A percentile compares a stretch with the other conserved stretches of the same genome.
phyloP scores from a whole-genome alignment of 30 jellyfish, hydroid and myxozoan species.

The Cassiopea andromeda region DNA sequence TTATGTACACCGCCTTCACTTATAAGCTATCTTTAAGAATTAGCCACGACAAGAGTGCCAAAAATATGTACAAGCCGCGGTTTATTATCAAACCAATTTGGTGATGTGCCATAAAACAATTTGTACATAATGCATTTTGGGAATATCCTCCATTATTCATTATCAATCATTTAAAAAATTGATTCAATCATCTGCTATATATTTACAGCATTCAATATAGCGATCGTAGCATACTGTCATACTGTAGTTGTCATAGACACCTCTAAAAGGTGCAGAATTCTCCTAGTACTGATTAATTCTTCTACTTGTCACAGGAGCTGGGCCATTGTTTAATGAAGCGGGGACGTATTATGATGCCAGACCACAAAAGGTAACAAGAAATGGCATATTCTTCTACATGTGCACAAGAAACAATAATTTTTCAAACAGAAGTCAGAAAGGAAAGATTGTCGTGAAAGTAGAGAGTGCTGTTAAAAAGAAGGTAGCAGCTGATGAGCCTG shows the following conservation, averaged over 20 bases:
- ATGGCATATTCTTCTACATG: slow-evolving; percentile 83
- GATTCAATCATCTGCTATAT: background rate
- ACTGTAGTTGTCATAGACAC: no score
- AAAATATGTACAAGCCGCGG: no score
- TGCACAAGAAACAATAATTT: slow-evolving; percentile 88
- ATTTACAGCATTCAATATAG: no score
- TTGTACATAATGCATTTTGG: no score
- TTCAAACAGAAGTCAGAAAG: slow-evolving; percentile 92
- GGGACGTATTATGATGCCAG: slow-evolving; percentile 87
- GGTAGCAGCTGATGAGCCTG: slow-evolving; percentile 13
- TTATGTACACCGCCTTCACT: no score
- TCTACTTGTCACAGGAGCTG: slow-evolving; percentile 26
- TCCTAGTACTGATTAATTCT: background rate
- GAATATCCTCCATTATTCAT: no score
- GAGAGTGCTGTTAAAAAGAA: background rate
- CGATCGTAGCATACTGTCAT: no score
- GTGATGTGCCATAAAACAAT: no score
- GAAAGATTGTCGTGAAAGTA: slow-evolving; percentile 45
- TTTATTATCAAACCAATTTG: no score
- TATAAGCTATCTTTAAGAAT: no score
- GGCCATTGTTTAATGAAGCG: slow-evolving; percentile 79
- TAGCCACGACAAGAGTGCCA: no score
- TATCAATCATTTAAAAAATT: background rate
- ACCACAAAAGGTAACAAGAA: slow-evolving; percentile 70
- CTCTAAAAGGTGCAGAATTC: background rate